phyloP scores from a whole-genome alignment of 2,888 invertebrate species.

The Chymomyza amoena region DNA sequence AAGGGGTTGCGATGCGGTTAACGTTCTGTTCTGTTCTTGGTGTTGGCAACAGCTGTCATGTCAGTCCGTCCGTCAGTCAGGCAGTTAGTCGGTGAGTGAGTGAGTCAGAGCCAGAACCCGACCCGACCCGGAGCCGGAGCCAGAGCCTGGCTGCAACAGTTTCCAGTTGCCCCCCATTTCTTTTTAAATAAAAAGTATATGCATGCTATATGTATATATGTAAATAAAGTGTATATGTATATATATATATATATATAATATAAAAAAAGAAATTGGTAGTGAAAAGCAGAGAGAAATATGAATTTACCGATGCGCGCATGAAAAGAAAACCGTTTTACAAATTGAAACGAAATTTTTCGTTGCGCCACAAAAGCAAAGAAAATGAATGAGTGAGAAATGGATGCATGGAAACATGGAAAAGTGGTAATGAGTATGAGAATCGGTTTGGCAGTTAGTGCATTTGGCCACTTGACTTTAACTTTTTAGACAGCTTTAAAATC shows the following conservation, averaged over 20 bases:
- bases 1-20: conserved; percentile 8
- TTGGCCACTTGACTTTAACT: neutral
- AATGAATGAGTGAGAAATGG: conserved; percentile 34
- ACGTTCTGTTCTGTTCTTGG: neutral
- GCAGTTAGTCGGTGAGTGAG: neutral
- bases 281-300: conserved; percentile 36
- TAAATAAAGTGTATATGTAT: too few species aligned
- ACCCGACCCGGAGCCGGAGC: neutral
- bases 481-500: too few species aligned
- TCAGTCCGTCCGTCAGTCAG: conserved; percentile 2
- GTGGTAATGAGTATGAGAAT: neutral
- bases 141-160: conserved; percentile 27
- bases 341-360: conserved; percentile 58
- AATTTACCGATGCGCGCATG: conserved; percentile 36
- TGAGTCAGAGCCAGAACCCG: neutral
- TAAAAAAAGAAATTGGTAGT: neutral
- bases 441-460: neutral
- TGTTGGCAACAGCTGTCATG: conserved; percentile 58
- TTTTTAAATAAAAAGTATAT: conserved; percentile 9
- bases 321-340: conserved; percentile 57
- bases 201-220: too few species aligned
- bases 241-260: neutral
- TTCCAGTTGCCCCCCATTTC: conserved; percentile 13
- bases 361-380: conserved; percentile 26
- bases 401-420: conserved; percentile 14